These are phyloP conservation scores for Gandaritis pyraliata DNA, from an alignment of 2,888 invertebrate species.

Conservation along the genomic window DNA sequence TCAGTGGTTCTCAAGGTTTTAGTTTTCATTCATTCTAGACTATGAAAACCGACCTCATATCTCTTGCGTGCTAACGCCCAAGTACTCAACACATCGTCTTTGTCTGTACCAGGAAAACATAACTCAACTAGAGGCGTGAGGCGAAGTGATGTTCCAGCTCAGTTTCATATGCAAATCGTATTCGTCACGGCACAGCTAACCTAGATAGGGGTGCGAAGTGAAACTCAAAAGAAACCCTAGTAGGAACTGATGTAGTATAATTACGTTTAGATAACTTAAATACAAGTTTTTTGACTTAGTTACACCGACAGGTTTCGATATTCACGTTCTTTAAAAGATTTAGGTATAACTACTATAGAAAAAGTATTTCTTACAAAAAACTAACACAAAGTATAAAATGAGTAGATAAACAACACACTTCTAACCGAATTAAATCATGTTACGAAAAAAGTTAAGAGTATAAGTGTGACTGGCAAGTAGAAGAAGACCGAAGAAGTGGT, in stretches of 20 bases:
- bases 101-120: slow-evolving; percentile 54
- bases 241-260: neutral
- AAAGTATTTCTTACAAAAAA: too few species aligned
- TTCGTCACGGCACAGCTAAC: slow-evolving; percentile 57
- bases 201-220: slow-evolving; percentile 21
- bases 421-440: too few species aligned
- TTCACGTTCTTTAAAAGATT: too few species aligned
- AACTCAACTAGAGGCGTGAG: slow-evolving; percentile 52
- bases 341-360: too few species aligned
- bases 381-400: too few species aligned
- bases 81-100: slow-evolving; percentile 46
- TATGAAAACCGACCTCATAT: slow-evolving; percentile 28
- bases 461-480: too few species aligned
- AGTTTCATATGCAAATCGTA: slow-evolving; percentile 67
- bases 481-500: too few species aligned
- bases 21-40: slow-evolving; percentile 11
- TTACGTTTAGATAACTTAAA: neutral
- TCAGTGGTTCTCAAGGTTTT: neutral
- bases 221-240: neutral
- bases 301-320: too few species aligned
- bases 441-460: too few species aligned
- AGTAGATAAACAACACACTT: too few species aligned
- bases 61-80: slow-evolving; percentile 29
- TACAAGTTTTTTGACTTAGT: too few species aligned
- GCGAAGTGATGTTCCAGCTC: slow-evolving; percentile 57